Evolutionary conservation across 2,113 vertebrate species (phyloP).

Genomic region (human (Homo sapiens)): GRCh38 chr3:6917501-6918000

Average conservation of each 20-base stretch:
- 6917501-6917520: constrained; percentile 15
- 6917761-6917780: constrained; percentile 9
- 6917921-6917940: background rate
- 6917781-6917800: constrained; percentile 28
- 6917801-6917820: background rate
- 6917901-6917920: background rate
- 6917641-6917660: constrained; percentile 64
- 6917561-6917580: constrained; percentile 23
- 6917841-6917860: background rate
- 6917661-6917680: constrained; percentile 62
- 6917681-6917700: constrained; percentile 74
- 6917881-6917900: background rate
- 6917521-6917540: constrained; percentile 55
- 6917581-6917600: background rate
- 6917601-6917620: constrained; percentile 23
- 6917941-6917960: background rate
- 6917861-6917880: background rate
- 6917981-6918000: background rate
- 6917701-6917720: constrained; percentile 70
- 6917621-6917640: constrained; percentile 45
- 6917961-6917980: background rate
- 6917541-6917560: constrained; percentile 20
- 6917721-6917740: constrained; percentile 66
- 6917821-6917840: background rate
- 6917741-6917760: constrained; percentile 50